Conservation (phyloP, 1,140 invertebrate genomes). For the Bombus balteatus region DNA sequence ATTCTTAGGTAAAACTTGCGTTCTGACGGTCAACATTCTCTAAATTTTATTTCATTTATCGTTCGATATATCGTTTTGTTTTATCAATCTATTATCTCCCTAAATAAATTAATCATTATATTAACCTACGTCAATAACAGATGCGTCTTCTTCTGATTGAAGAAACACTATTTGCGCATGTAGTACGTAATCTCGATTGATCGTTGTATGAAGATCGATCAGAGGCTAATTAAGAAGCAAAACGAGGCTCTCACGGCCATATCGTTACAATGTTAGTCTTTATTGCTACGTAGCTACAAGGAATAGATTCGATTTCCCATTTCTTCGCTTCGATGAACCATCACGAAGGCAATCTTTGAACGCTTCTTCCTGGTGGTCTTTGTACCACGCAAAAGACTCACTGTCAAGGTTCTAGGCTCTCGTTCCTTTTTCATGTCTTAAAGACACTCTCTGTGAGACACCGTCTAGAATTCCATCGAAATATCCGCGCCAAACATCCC, state of each 20-base stretch:
- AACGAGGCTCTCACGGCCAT: conserved; percentile 35
- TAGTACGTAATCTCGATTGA: not conserved
- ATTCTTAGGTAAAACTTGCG: not conserved
- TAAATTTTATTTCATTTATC: not conserved
- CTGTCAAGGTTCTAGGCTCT: not conserved
- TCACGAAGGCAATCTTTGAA: conserved; percentile 46
- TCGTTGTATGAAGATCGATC: conserved; percentile 21
- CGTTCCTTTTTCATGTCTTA: not conserved
- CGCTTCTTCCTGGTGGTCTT: conserved; percentile 1
- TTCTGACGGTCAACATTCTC: no score
- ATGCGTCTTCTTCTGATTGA: not conserved
- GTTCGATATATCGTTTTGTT: not conserved
- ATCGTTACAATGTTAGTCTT: conserved; percentile 51
- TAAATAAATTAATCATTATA: not conserved
- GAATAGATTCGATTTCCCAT: conserved; percentile 54
- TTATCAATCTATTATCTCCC: no score
- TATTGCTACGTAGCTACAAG: conserved; percentile 29
- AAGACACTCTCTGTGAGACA: not conserved
- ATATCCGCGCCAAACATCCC: not conserved
- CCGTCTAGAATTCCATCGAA: not conserved
- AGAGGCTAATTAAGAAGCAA: conserved; percentile 40
- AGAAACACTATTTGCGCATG: not conserved
- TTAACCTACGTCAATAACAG: not conserved
- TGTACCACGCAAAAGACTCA: not conserved
- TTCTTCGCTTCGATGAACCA: conserved; percentile 59